A percentile compares a stretch with the other conserved stretches of the same genome.
Conservation (phyloP, 2,797 vertebrate genomes). For the Carapus acus region DNA sequence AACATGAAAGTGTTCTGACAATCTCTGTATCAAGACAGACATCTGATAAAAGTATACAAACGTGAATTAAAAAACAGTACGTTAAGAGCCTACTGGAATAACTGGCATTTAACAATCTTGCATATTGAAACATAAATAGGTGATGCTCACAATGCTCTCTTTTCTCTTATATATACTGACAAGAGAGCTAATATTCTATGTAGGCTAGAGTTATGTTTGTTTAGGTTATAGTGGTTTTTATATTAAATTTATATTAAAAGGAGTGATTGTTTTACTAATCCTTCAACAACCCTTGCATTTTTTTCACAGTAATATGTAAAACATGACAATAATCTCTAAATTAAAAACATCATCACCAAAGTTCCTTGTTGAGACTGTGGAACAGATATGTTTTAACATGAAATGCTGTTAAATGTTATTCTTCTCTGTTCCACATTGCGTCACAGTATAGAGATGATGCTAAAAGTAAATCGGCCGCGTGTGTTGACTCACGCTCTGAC, state of each 20-base stretch:
- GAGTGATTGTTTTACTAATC: constrained; percentile 29
- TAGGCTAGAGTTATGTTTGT: constrained; percentile 34
- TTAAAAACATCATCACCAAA: constrained; percentile 45
- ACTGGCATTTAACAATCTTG: constrained; percentile 49
- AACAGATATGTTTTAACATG: constrained; percentile 34
- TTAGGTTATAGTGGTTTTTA: constrained; percentile 43
- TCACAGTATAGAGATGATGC: constrained; percentile 23
- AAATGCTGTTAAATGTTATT: constrained; percentile 30
- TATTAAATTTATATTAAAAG: constrained; percentile 49
- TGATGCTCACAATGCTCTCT: constrained; percentile 46
- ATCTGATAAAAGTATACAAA: constrained; percentile 50
- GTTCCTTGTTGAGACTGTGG: constrained; percentile 22
- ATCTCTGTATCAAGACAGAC: constrained; percentile 46
- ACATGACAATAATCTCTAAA: constrained; percentile 61
- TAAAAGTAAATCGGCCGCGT: neutral
- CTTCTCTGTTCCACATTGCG: constrained; percentile 33
- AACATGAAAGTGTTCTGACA: constrained; percentile 37
- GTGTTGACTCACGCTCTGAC: too few species aligned
- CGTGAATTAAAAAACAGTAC: constrained; percentile 38
- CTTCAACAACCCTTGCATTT: constrained; percentile 37
- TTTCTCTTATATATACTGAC: constrained; percentile 44
- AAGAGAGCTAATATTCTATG: constrained; percentile 41
- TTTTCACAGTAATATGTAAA: constrained; percentile 54
- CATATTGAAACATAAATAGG: constrained; percentile 62
- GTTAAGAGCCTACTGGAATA: constrained; percentile 39